Evolutionary conservation across 2,113 vertebrate species (phyloP).

Genomic region (Toxostoma redivivum): DNA sequence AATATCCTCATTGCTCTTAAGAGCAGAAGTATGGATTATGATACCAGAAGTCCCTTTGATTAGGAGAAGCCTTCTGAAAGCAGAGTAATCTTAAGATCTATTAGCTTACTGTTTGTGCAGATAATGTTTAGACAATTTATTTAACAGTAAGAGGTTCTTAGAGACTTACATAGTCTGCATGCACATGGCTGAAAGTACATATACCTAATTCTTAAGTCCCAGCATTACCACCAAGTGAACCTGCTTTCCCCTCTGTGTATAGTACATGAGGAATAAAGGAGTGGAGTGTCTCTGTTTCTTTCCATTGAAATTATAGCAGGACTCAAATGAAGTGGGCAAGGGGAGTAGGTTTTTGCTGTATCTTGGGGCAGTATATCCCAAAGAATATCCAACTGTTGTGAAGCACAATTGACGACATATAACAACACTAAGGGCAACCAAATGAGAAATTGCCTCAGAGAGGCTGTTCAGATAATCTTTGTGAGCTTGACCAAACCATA

Average conservation of each 20-base stretch:
- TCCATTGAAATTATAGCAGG: background rate
- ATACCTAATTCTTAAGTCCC: background rate
- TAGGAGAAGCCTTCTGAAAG: background rate
- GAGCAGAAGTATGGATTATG: background rate
- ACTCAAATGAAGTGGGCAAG: background rate
- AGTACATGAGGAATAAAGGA: background rate
- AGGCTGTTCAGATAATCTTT: background rate
- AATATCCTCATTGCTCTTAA: background rate
- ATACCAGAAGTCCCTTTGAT: background rate
- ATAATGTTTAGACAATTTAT: background rate
- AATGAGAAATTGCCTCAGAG: background rate
- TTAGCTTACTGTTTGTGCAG: background rate
- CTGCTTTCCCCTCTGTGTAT: background rate
- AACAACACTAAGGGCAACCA: background rate
- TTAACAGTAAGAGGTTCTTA: background rate
- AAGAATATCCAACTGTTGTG: background rate
- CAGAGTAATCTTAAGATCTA: background rate
- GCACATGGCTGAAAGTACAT: background rate
- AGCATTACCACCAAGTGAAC: background rate
- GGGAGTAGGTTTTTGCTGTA: background rate
- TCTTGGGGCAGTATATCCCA: background rate
- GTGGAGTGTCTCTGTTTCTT: background rate
- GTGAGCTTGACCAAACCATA: background rate
- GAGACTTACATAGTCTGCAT: background rate
- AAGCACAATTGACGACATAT: background rate